Evolutionary conservation across 92 coral and sea anemone genomes (phyloP).

Genomic region (Montipora capitata): DNA sequence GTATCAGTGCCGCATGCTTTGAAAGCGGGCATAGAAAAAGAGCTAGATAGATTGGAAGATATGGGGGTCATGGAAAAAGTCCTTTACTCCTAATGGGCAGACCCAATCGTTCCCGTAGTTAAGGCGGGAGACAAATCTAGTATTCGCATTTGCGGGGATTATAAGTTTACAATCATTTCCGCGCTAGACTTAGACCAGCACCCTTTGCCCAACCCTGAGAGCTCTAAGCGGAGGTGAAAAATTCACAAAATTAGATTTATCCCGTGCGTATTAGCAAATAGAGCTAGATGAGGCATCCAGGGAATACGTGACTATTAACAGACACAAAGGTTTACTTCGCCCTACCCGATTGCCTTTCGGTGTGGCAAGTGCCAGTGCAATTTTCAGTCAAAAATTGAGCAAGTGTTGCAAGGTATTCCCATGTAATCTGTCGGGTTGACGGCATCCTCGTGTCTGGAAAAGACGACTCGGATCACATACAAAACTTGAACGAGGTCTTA

Average conservation of each 20-base stretch:
- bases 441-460: slow-evolving; percentile 56
- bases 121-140: slow-evolving; percentile 40
- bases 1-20: slow-evolving; percentile 23
- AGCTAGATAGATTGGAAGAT: slow-evolving; percentile 27
- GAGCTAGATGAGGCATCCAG: slow-evolving; percentile 48
- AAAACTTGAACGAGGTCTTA: slow-evolving; percentile 58
- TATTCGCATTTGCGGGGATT: slow-evolving; percentile 65
- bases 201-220: slow-evolving; percentile 55
- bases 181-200: slow-evolving; percentile 60
- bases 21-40: slow-evolving; percentile 22
- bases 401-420: slow-evolving; percentile 68
- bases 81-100: slow-evolving; percentile 61
- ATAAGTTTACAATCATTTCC: slow-evolving; percentile 63
- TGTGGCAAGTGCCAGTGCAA: slow-evolving; percentile 53
- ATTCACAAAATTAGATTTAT: slow-evolving; percentile 51
- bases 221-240: slow-evolving; percentile 49
- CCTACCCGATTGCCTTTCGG: slow-evolving; percentile 57
- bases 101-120: slow-evolving; percentile 43
- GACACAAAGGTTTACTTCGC: slow-evolving; percentile 62
- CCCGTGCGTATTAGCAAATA: slow-evolving; percentile 47
- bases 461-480: slow-evolving; percentile 39
- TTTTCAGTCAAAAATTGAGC: slow-evolving; percentile 71
- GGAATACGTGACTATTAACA: slow-evolving; percentile 25
- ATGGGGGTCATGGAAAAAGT: slow-evolving; percentile 50
- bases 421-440: slow-evolving; percentile 72